phyloP scores from a whole-genome alignment of 1,140 invertebrate species.

The Micrasema longulum region DNA sequence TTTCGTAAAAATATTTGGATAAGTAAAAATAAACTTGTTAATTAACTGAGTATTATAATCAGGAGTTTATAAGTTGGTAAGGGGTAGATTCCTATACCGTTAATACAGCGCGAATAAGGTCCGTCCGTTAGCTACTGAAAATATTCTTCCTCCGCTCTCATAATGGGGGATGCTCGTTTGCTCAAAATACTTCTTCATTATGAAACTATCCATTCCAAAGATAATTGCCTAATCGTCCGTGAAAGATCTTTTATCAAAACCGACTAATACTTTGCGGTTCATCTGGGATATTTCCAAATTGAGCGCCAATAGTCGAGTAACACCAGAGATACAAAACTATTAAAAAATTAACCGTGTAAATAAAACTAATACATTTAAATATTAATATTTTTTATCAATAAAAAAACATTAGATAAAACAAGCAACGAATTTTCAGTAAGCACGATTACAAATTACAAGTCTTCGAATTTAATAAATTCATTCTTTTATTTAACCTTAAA shows the following conservation, averaged over 20 bases:
- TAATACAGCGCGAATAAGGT: too few relatives aligned
- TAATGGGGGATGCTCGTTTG: conserved; percentile 7
- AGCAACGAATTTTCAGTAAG: too few relatives aligned
- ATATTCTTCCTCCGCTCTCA: not conserved
- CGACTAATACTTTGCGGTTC: conserved; percentile 8
- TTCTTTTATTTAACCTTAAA: too few relatives aligned
- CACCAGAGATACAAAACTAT: too few relatives aligned
- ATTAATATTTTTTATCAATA: too few relatives aligned
- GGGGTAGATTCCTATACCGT: not conserved
- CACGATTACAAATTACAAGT: too few relatives aligned
- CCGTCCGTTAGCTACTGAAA: too few relatives aligned
- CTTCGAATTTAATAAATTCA: too few relatives aligned
- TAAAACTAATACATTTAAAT: too few relatives aligned
- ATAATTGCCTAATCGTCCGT: conserved; percentile 19
- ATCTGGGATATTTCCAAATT: not conserved
- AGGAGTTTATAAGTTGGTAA: conserved; percentile 3
- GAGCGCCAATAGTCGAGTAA: too few relatives aligned
- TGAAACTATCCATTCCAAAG: conserved; percentile 9
- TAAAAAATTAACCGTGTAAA: too few relatives aligned
- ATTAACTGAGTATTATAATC: conserved; percentile 16
- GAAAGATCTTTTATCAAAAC: conserved; percentile 6
- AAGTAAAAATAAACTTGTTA: conserved; percentile 23
- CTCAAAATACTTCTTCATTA: conserved; percentile 7
- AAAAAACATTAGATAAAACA: too few relatives aligned
- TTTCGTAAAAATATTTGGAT: conserved; percentile 8